phyloP scores from a whole-genome alignment of 2,113 vertebrate species.

The Catharus fuscescens region DNA sequence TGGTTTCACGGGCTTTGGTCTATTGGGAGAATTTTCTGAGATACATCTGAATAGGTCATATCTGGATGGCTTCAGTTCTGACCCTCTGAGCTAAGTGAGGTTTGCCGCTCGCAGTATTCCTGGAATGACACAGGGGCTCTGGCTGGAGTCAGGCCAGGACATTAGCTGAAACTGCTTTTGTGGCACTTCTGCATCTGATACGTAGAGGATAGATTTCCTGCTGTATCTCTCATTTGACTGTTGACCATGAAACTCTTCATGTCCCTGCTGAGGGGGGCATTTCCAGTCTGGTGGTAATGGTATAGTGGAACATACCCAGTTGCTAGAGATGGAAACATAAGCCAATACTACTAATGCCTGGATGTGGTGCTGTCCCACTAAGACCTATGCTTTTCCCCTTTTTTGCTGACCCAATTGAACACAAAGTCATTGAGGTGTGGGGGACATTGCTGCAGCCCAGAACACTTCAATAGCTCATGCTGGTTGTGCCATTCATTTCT shows the following conservation, averaged over 20 bases:
- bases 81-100: rapidly evolving
- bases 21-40: slow-evolving; percentile 25
- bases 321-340: not conserved
- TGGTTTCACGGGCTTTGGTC: not conserved
- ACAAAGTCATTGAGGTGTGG: not conserved
- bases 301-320: not conserved
- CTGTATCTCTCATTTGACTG: not conserved
- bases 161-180: slow-evolving; percentile 4
- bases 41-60: not conserved
- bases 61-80: not conserved
- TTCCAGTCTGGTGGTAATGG: not conserved
- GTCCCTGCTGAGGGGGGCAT: not conserved
- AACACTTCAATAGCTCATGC: not conserved
- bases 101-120: not conserved
- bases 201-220: not conserved
- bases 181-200: not conserved
- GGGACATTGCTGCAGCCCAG: not conserved
- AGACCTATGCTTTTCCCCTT: not conserved
- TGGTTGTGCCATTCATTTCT: not conserved
- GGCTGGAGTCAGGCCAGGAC: slow-evolving; percentile 3
- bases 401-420: not conserved
- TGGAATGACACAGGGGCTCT: not conserved
- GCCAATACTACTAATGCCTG: not conserved
- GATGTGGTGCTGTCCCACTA: not conserved
- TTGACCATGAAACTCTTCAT: not conserved